Evolutionary conservation across 2,113 vertebrate genomes (phyloP), one percentile per base, ranked within the genome.

Genomic region (Vicugna pacos): DNA sequence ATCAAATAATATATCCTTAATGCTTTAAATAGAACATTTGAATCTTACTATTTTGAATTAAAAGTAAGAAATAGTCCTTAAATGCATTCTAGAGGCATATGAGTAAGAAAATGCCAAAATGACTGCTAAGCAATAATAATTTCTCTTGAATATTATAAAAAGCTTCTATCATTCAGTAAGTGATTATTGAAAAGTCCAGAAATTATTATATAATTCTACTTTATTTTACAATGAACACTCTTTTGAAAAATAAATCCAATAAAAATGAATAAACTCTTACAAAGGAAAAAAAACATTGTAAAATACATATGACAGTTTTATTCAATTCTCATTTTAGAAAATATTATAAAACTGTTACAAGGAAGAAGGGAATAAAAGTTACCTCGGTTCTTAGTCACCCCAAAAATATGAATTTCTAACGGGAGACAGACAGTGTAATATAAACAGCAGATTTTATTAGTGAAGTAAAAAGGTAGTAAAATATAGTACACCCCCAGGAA

Each of bases 81-180:
- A 93, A 46, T 24, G 22, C 17, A 81, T 72, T 54, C 58, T 32
- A 16, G 58, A 81, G 72, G 77, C 46, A 67, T 85, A 76, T 85
- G 20, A 67, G 17, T 92, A 93, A 89, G 38, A 79, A 72, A 83
- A 38, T 67, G 52, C 9, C 48, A 93, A 90, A 42, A 81, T 81
- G 82, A 88, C 17, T 91, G 28, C 64, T 81, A 48, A 56, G 35
- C 2, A 67, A 81, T 60, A 81, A 76, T 85, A 87, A 91, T 86
- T 95, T 90, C 32, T 80, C 38, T 83, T 92, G 65, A 90, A 86
- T 73, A 48, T 48, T 91, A 91, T 65, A 52, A 82, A 79, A 52
- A 76, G 12, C 5, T 26, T 1, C 8, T 67, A 50, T 80, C 11
- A 76, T 19, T 65, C 24, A 72, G 12, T 84, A 46, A 14, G 35